phyloP scores from a whole-genome alignment of 2,888 invertebrate species.

The Epirrhoe alternata region DNA sequence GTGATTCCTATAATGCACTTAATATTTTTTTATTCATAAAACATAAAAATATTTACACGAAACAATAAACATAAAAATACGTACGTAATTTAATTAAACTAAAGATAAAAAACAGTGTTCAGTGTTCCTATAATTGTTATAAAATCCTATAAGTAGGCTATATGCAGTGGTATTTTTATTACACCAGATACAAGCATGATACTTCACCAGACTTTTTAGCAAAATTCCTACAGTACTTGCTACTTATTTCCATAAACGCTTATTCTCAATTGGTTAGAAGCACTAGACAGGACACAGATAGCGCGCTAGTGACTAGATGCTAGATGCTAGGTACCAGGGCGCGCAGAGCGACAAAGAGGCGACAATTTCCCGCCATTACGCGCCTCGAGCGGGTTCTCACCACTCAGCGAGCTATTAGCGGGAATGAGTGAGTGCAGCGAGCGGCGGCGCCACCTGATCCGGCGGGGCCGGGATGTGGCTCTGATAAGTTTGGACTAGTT shows the following conservation, averaged over 20 bases:
- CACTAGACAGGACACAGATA: background rate
- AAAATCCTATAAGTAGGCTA: too few relatives aligned
- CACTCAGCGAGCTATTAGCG: constrained; percentile 31
- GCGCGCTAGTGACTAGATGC: background rate
- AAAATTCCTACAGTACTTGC: too few relatives aligned
- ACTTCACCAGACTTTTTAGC: background rate
- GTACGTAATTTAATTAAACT: too few relatives aligned
- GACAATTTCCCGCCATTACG: constrained; percentile 32
- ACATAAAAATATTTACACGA: too few relatives aligned
- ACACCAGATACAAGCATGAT: background rate
- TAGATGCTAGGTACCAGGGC: background rate
- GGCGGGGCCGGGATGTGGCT: background rate
- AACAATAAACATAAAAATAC: too few relatives aligned
- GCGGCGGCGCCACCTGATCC: constrained; percentile 7
- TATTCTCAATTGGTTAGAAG: constrained; percentile 1
- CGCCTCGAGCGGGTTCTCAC: constrained; percentile 5
- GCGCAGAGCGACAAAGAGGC: constrained; percentile 23
- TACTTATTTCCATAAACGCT: background rate
- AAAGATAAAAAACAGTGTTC: too few relatives aligned
- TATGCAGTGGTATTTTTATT: too few relatives aligned
- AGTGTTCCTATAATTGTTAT: too few relatives aligned
- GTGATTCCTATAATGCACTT: background rate
- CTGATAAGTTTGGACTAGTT: background rate
- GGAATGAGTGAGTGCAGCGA: constrained; percentile 21
- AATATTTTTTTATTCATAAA: too few relatives aligned